Percentiles rank a stretch among this genome's conserved stretches.
phyloP scores from a whole-genome alignment of 2,797 vertebrate species.

The Phrynocephalus forsythii region DNA sequence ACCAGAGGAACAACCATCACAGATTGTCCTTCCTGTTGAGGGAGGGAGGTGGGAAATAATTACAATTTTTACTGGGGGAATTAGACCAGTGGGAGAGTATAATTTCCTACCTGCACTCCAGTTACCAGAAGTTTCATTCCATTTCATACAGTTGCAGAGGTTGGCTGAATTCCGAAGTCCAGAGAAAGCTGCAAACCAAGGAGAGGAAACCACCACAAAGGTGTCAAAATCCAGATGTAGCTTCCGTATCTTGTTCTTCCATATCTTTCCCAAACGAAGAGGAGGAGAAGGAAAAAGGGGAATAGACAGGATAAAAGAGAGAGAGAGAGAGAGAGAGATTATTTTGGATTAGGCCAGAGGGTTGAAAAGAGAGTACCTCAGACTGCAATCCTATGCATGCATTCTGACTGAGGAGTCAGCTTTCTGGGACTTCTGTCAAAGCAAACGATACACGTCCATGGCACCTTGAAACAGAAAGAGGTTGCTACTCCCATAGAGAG shows the following conservation, averaged over 20 bases:
- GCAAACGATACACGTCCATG: background rate
- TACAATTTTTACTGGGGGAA: background rate
- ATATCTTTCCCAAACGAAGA: constrained; percentile 69
- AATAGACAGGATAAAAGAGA: background rate
- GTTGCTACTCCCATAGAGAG: background rate
- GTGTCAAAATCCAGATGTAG: constrained; percentile 62
- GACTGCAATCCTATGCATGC: background rate
- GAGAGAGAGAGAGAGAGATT: background rate
- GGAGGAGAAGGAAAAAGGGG: constrained; percentile 46
- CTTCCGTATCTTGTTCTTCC: constrained; percentile 69
- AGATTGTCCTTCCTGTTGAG: background rate
- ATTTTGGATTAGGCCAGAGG: constrained; percentile 9
- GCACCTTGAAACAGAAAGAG: background rate
- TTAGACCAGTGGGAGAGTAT: fast-evolving
- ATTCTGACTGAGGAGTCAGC: background rate
- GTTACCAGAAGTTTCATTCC: constrained; percentile 59
- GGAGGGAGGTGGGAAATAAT: fast-evolving
- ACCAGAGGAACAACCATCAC: fast-evolving
- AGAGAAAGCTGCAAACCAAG: constrained; percentile 26
- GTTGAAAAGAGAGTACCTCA: background rate
- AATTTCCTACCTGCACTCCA: constrained; percentile 64
- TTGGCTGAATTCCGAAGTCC: constrained; percentile 2
- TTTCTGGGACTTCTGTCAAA: no score
- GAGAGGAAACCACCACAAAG: constrained; percentile 14
- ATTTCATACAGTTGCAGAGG: constrained; percentile 37